Evolutionary conservation across 2,797 vertebrate genomes (phyloP).

Genomic region (Corythornis leucogaster): DNA sequence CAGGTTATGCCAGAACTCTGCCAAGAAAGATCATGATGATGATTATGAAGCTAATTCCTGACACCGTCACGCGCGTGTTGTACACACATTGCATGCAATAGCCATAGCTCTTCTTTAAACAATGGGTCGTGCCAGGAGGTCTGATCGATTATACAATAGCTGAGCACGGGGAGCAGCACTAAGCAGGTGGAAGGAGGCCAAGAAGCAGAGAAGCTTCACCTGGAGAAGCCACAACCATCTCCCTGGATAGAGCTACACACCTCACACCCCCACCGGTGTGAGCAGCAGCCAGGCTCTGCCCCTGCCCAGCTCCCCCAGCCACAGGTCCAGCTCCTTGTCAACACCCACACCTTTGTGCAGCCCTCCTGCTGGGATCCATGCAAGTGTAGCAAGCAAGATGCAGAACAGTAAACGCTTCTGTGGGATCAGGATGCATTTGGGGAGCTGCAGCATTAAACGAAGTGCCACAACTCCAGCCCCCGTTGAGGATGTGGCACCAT

Average conservation of each 20-base stretch:
- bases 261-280: rapidly evolving
- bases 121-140: not conserved
- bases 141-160: not conserved
- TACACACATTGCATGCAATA: not conserved
- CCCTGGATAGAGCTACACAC: rapidly evolving
- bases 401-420: rapidly evolving
- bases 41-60: constrained; percentile 27
- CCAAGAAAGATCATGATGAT: constrained; percentile 25
- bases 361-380: not conserved
- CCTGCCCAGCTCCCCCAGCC: not conserved
- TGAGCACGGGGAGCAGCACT: not conserved
- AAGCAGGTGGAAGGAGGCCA: not conserved
- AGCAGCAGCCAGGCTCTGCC: not conserved
- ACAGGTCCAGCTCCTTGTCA: rapidly evolving
- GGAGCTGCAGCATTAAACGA: not conserved
- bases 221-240: not conserved
- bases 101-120: constrained; percentile 20
- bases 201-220: not conserved
- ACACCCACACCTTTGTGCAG: rapidly evolving
- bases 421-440: rapidly evolving
- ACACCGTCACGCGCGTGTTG: not conserved
- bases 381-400: not conserved
- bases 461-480: rapidly evolving
- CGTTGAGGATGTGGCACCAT: rapidly evolving
- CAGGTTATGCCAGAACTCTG: constrained; percentile 41